phyloP scores from a whole-genome alignment of 2,888 invertebrate genomes.

The Biston betularia region DNA sequence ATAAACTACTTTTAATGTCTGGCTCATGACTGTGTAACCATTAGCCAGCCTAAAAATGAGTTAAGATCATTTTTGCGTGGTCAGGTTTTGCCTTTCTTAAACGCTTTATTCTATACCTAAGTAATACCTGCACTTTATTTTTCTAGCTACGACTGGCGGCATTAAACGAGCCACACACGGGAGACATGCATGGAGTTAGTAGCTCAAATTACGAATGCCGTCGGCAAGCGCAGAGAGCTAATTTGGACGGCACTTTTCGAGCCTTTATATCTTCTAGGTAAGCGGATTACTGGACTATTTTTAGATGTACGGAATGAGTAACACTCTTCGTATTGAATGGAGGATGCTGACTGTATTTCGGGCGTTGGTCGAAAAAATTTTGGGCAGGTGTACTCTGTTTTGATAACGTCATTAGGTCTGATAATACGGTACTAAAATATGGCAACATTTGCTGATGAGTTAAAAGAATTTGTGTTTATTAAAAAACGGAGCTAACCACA shows the following conservation, averaged over 20 bases:
- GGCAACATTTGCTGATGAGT: too few species aligned
- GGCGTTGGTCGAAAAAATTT: background rate
- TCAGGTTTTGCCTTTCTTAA: too few species aligned
- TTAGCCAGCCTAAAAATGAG: too few species aligned
- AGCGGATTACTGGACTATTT: constrained; percentile 31
- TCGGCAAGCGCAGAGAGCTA: constrained; percentile 95
- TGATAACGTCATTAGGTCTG: too few species aligned
- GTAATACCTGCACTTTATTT: constrained; percentile 1
- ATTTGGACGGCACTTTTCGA: constrained; percentile 95
- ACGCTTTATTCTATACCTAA: too few species aligned
- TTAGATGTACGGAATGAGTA: background rate
- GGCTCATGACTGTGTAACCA: too few species aligned
- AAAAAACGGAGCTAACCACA: too few species aligned
- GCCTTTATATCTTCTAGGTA: constrained; percentile 95
- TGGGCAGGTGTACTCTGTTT: too few species aligned
- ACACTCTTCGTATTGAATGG: background rate
- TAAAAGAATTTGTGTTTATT: too few species aligned
- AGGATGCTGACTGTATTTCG: background rate
- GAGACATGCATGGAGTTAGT: constrained; percentile 96
- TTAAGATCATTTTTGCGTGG: too few species aligned
- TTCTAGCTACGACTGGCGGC: constrained; percentile 95
- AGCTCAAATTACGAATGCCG: constrained; percentile 98
- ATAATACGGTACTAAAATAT: too few species aligned
- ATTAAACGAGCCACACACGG: constrained; percentile 95
- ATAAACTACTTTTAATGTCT: too few species aligned